Percentiles rank a stretch among this genome's conserved stretches.
These are phyloP conservation scores for Micrasema minimum DNA, from an alignment of 1,140 invertebrate genomes.

Conservation along the genomic window DNA sequence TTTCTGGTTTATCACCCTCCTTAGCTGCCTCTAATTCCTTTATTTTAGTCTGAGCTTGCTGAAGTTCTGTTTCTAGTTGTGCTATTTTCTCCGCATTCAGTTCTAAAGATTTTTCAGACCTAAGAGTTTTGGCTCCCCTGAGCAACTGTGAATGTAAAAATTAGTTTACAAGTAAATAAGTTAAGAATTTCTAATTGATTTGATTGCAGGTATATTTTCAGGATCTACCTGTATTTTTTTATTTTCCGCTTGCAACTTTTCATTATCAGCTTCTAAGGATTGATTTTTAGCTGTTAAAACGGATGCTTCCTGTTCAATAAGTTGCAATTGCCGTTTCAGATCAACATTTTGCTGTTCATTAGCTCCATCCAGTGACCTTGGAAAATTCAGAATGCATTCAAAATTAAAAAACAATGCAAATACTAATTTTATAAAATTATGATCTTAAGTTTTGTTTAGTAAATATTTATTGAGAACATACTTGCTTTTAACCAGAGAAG, in stretches of 20 bases:
- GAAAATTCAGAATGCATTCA: conserved; percentile 14
- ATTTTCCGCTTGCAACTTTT: conserved; percentile 78
- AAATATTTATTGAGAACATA: conserved; percentile 58
- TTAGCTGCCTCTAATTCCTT: conserved; percentile 69
- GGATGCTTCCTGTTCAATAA: conserved; percentile 78
- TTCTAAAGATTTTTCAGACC: conserved; percentile 66
- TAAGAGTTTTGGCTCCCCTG: conserved; percentile 65
- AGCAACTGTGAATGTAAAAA: conserved; percentile 58
- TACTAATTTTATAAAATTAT: too few relatives aligned
- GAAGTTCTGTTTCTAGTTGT: conserved; percentile 73
- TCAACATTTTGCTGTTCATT: conserved; percentile 72
- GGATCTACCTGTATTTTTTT: conserved; percentile 68
- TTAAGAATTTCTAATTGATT: too few relatives aligned
- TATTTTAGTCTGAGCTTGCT: conserved; percentile 70
- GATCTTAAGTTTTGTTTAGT: too few relatives aligned
- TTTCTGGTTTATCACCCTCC: conserved; percentile 66
- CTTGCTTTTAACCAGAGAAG: conserved; percentile 70
- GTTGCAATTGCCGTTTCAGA: conserved; percentile 77
- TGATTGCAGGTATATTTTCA: neutral
- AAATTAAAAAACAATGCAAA: conserved; percentile 21
- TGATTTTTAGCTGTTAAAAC: conserved; percentile 73
- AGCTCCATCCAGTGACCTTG: conserved; percentile 71
- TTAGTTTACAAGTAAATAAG: too few relatives aligned
- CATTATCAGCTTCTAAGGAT: conserved; percentile 78
- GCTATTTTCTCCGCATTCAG: conserved; percentile 71